These are phyloP conservation scores for Drosophila saltans DNA, from an alignment of 1,140 invertebrate genomes.

Conservation along the genomic window DNA sequence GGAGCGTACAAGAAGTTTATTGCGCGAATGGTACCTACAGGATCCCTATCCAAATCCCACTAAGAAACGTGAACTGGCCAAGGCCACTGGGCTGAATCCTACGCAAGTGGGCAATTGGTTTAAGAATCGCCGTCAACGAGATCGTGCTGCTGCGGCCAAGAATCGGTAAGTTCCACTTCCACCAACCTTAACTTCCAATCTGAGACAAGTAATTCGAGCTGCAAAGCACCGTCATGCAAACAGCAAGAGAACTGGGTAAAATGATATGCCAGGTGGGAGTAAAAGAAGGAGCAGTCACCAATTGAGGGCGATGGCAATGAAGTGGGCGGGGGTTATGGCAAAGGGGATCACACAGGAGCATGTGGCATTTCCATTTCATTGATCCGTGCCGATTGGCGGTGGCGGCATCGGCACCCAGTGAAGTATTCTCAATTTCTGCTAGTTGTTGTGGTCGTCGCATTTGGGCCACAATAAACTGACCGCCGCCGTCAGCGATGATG, in stretches of 20 bases:
- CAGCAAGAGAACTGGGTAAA: slow-evolving; percentile 42
- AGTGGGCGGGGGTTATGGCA: background rate
- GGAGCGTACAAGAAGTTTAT: slow-evolving; percentile 96
- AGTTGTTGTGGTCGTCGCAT: slow-evolving; percentile 75
- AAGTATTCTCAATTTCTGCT: slow-evolving; percentile 80
- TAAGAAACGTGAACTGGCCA: slow-evolving; percentile 98
- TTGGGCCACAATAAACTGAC: slow-evolving; percentile 80
- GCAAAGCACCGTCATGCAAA: slow-evolving; percentile 38
- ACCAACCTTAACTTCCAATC: slow-evolving; percentile 5
- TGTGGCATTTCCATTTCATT: slow-evolving; percentile 76
- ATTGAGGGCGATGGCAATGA: background rate
- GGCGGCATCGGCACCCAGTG: slow-evolving; percentile 62
- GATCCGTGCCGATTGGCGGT: slow-evolving; percentile 75
- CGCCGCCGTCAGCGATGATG: slow-evolving; percentile 55
- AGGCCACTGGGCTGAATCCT: slow-evolving; percentile 98
- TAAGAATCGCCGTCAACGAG: slow-evolving; percentile 98
- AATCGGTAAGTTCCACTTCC: slow-evolving; percentile 90
- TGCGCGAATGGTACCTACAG: slow-evolving; percentile 99
- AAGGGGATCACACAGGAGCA: slow-evolving; percentile 45
- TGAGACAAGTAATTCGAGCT: slow-evolving; percentile 44
- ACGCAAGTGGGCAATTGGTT: slow-evolving; percentile 99
- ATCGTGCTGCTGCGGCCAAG: slow-evolving; percentile 99
- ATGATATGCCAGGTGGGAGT: slow-evolving; percentile 61
- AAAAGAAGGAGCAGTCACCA: slow-evolving; percentile 10
- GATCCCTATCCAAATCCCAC: slow-evolving; percentile 99